Percentiles rank a stretch among this genome's conserved stretches.
Evolutionary conservation across 2,888 invertebrate species (phyloP).

Genomic region (Perizoma flavofasciatum): DNA sequence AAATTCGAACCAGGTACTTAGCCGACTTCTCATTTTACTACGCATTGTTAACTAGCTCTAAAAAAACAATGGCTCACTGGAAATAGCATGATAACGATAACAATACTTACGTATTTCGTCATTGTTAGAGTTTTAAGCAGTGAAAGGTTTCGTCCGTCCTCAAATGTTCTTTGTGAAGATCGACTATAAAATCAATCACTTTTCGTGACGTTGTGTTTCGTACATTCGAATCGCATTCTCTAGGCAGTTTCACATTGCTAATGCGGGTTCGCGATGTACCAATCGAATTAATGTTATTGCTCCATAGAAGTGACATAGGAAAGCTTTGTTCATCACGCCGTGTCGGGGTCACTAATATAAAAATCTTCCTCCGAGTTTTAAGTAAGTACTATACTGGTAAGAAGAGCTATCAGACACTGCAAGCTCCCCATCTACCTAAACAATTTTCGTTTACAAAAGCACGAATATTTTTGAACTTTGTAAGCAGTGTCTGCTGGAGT

Average conservation of each 20-base stretch:
- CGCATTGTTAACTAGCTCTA: conserved; percentile 54
- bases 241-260: conserved; percentile 11
- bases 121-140: conserved; percentile 9
- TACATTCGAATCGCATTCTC: conserved; percentile 30
- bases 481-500: conserved; percentile 15
- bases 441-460: too few relatives aligned
- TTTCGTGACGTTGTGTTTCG: conserved; percentile 22
- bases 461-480: too few relatives aligned
- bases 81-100: conserved; percentile 24
- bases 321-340: background rate
- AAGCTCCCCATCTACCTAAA: too few relatives aligned
- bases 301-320: background rate
- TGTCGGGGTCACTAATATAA: background rate
- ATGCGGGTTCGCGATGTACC: conserved; percentile 18
- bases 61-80: conserved; percentile 32
- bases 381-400: too few relatives aligned
- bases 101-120: conserved; percentile 18
- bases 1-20: conserved; percentile 42
- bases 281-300: background rate
- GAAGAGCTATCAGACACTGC: too few relatives aligned
- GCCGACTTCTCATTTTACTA: conserved; percentile 46
- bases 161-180: conserved; percentile 17
- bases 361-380: too few relatives aligned
- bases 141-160: conserved; percentile 28
- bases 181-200: conserved; percentile 26